A percentile compares a stretch with the other conserved stretches of the same genome.
These are phyloP conservation scores for Arbacia lixula DNA, from an alignment of 53 echinoderm and acorn worm genomes.

Conservation along the genomic window DNA sequence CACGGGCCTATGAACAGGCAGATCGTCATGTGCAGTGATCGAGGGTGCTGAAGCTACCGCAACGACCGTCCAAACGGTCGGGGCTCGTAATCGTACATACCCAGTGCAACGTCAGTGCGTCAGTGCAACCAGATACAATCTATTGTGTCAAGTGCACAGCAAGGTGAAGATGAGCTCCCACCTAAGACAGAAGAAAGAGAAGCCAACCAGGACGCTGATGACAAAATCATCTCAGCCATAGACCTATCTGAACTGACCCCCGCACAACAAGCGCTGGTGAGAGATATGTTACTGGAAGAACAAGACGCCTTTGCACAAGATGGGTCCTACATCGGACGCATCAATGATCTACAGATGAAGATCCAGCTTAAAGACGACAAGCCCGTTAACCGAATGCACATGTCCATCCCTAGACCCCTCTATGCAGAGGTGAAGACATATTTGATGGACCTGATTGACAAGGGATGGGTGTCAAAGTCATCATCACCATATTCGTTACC, in stretches of 20 bases:
- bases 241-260: not conserved
- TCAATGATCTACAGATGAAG: too few species aligned
- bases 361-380: too few species aligned
- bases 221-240: not conserved
- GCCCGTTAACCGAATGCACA: slow-evolving; percentile 10
- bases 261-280: too few species aligned
- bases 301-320: too few species aligned
- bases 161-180: not conserved
- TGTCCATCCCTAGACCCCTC: not conserved
- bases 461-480: too few species aligned
- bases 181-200: not conserved
- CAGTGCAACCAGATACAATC: not conserved
- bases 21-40: not conserved
- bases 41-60: too few species aligned
- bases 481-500: too few species aligned
- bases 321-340: too few species aligned
- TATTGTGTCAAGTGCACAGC: not conserved
- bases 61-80: too few species aligned
- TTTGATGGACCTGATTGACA: not conserved
- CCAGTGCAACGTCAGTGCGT: not conserved
- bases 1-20: too few species aligned
- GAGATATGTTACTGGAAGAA: too few species aligned
- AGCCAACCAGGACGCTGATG: not conserved
- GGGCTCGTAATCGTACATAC: too few species aligned
- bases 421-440: not conserved